Base-by-base conservation (phyloP, 2,888 invertebrate genomes). In the Erpobdella octoculata region DNA sequence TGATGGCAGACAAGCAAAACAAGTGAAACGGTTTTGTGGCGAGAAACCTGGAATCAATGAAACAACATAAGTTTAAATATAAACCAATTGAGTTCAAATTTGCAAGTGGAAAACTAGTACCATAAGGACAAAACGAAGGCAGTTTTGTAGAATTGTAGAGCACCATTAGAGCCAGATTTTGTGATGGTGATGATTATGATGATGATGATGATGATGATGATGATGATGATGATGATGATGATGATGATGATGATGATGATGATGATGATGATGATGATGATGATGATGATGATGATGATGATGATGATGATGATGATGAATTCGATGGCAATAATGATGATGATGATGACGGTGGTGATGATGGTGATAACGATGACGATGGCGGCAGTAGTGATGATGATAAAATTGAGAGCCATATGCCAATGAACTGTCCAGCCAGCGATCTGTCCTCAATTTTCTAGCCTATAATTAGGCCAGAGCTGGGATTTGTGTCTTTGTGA, bases 161-260 rank as follows among this genome's bases (percentile, higher is more conserved):
- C 5, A 62, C 31, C 9, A 25, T 9, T 6, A 21, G 37, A 36
- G 15, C 35, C n/a, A 8, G 66, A 36, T 28, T 4, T 12, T 21
- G 18, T 65, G 65, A 35, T 65, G 65, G 28, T 66, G 37, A 67
- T 48, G 69, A 69, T 69, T 35, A 69, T 69, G 69, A 53, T 69
- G 58, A 31, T 69, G 69, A 35, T 58, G 58, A 58, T 69, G 69
- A 69, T 53, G 69, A 4, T 58, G 69, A 69, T 69, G 69, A 35
- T 69, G 58, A 35, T 58, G 69, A 58, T 69, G 35, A 58, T 69
- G 58, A 2, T 58, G 36, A 69, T 69, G 69, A n/a, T 58, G 69
- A 36, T 69, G 69, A 36, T 69, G 69, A 58, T 69, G 69, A 58
- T 69, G 58, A 48, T 69, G 37, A 25, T 69, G 69, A 58, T 69